phyloP scores from a whole-genome alignment of 2,888 invertebrate species.

The Cephus nigrinus region DNA sequence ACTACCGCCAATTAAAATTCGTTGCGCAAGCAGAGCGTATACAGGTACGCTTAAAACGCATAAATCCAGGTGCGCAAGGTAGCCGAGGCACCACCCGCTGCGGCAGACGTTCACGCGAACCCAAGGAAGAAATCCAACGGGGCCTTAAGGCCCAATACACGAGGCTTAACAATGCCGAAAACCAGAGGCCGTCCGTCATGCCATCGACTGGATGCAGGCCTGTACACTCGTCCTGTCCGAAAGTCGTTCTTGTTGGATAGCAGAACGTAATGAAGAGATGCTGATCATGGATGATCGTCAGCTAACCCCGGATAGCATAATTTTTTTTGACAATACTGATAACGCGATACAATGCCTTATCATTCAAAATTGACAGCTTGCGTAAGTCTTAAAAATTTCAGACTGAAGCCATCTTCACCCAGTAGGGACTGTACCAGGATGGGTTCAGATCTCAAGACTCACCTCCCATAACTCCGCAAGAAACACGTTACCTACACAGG shows the following conservation, averaged over 20 bases:
- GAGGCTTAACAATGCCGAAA: constrained; percentile 6
- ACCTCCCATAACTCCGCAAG: constrained; percentile 17
- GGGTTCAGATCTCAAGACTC: constrained; percentile 6
- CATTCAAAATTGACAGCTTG: no score
- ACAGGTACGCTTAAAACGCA: constrained; percentile 22
- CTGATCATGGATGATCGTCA: no score
- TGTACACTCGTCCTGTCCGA: neutral
- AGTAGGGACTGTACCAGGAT: constrained; percentile 11
- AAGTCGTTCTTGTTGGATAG: no score
- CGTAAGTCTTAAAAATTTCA: no score
- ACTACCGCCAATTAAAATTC: constrained; percentile 36
- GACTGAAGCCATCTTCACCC: neutral
- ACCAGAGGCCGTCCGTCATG: constrained; percentile 1
- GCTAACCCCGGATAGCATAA: no score
- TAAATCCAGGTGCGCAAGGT: constrained; percentile 33
- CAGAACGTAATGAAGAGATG: no score
- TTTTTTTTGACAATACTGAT: no score
- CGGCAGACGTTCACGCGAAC: constrained; percentile 28
- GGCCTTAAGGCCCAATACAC: neutral
- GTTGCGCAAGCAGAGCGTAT: constrained; percentile 27
- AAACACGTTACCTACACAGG: neutral
- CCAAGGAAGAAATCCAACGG: neutral
- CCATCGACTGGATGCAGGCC: neutral
- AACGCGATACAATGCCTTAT: no score
- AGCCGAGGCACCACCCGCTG: constrained; percentile 25